Conservation (phyloP, 2,888 invertebrate species). For the Pterostichus niger region DNA sequence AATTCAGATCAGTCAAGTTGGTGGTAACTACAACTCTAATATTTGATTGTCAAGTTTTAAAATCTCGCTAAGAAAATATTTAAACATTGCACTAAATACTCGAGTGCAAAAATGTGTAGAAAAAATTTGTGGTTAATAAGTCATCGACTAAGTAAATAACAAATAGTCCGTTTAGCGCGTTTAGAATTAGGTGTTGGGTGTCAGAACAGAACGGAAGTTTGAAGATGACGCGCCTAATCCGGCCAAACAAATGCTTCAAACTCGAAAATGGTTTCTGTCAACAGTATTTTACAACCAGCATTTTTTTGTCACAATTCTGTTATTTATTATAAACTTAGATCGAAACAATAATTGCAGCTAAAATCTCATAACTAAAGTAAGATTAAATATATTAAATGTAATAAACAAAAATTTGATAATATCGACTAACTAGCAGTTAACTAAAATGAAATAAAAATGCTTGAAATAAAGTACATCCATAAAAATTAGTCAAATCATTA, state of each 20-base stretch:
- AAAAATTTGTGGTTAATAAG: slow-evolving; percentile 51
- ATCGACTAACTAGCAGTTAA: too few species aligned
- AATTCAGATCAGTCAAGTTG: not conserved
- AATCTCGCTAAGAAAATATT: too few species aligned
- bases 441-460: too few species aligned
- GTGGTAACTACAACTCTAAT: slow-evolving; percentile 3
- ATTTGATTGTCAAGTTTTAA: too few species aligned
- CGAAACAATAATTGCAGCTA: too few species aligned
- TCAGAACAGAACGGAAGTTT: slow-evolving; percentile 58
- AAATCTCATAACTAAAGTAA: too few species aligned
- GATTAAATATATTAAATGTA: too few species aligned
- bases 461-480: too few species aligned
- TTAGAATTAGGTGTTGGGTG: slow-evolving; percentile 57
- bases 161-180: slow-evolving; percentile 41
- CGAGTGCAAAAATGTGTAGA: slow-evolving; percentile 50
- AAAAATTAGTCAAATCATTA: too few species aligned
- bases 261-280: slow-evolving; percentile 34
- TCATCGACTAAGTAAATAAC: slow-evolving; percentile 40
- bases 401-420: too few species aligned
- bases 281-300: slow-evolving; percentile 18
- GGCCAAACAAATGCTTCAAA: slow-evolving; percentile 55
- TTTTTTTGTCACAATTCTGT: not conserved
- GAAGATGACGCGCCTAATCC: slow-evolving; percentile 57
- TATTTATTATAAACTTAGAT: too few species aligned
- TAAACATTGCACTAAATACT: not conserved